Conservation (phyloP, 2,888 invertebrate genomes). For the Coecobrya sp. region DNA sequence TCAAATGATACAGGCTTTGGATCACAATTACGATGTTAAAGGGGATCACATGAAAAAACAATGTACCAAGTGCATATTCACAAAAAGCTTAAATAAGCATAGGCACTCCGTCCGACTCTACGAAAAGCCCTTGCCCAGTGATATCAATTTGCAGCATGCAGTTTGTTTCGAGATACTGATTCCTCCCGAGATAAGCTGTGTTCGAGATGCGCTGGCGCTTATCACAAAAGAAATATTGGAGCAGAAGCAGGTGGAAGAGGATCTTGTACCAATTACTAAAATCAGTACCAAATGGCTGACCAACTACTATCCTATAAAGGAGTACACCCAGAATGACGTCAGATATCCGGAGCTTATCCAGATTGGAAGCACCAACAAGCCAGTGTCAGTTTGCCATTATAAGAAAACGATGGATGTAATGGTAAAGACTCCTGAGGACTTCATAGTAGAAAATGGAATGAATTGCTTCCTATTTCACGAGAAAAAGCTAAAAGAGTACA, state of each 20-base stretch:
- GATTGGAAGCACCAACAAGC: neutral
- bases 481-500: neutral
- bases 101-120: neutral
- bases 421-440: neutral
- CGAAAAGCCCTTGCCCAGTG: neutral
- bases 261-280: too few species aligned
- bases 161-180: neutral
- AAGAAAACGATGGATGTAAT: neutral
- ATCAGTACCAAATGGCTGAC: neutral
- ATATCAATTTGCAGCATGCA: neutral
- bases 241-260: neutral
- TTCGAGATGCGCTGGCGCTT: conserved; percentile 6
- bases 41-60: neutral
- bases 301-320: neutral
- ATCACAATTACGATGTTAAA: neutral
- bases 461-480: neutral
- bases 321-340: neutral
- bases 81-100: neutral
- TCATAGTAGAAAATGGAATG: neutral
- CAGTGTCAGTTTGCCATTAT: neutral
- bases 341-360: neutral
- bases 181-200: neutral
- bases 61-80: neutral
- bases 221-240: neutral
- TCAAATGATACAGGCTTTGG: neutral